Conservation (phyloP, 2,888 invertebrate species). For the Calephelis perditalis region DNA sequence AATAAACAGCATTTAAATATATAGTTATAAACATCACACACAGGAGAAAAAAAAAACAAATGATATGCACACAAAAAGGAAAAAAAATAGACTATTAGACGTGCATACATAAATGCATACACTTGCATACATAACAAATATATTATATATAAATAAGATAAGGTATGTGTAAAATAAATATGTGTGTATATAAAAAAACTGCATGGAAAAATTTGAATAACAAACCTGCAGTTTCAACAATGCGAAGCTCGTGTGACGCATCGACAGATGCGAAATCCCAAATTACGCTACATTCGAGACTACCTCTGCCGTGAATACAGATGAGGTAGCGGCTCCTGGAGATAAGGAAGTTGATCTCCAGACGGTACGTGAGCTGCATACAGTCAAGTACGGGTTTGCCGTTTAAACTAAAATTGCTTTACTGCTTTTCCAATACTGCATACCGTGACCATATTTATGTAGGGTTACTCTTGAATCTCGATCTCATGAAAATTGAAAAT, state of each 20-base stretch:
- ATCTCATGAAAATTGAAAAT: too few species aligned
- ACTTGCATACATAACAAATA: too few species aligned
- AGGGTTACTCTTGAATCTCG: too few species aligned
- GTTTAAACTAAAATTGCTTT: conserved; percentile 11
- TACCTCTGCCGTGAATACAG: background rate
- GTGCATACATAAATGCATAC: too few species aligned
- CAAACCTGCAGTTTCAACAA: background rate
- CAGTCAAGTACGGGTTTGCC: background rate
- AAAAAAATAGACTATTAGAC: too few species aligned
- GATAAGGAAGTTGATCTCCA: conserved; percentile 9
- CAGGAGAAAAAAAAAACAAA: too few species aligned
- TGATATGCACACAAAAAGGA: too few species aligned
- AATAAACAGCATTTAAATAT: too few species aligned
- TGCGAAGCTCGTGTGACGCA: conserved; percentile 1
- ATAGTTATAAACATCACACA: too few species aligned
- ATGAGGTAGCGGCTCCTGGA: conserved; percentile 2
- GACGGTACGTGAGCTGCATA: background rate
- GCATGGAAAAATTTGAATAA: background rate
- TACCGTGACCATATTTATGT: background rate
- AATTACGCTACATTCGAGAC: conserved; percentile 9
- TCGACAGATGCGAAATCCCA: conserved; percentile 6
- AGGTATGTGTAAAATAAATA: too few species aligned
- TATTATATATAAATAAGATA: too few species aligned
- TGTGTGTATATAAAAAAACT: too few species aligned
- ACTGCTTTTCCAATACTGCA: conserved; percentile 2